phyloP scores from a whole-genome alignment of 1,140 invertebrate genomes.

The Eupristina koningsbergeri region DNA sequence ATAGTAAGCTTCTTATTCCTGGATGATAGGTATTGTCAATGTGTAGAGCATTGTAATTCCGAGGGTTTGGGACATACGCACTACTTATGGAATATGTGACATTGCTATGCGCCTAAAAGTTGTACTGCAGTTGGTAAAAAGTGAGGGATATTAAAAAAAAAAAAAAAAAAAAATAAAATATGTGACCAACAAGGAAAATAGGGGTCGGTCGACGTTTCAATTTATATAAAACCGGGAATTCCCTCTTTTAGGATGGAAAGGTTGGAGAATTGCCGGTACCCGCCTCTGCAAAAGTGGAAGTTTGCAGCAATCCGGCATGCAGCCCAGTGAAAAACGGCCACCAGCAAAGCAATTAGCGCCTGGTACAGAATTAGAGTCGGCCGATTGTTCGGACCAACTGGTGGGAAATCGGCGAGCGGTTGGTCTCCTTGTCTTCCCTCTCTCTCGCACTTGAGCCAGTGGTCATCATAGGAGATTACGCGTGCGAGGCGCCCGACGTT shows the following conservation, averaged over 20 bases:
- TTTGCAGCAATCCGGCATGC: background rate
- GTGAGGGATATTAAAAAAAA: too few species aligned
- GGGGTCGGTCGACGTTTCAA: background rate
- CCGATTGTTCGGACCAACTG: slow-evolving; percentile 4
- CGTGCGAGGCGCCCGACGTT: background rate
- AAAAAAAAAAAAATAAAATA: background rate
- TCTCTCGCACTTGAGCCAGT: background rate
- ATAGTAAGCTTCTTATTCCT: too few species aligned
- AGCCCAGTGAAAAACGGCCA: slow-evolving; percentile 31
- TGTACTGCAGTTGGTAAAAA: too few species aligned
- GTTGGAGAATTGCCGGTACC: background rate
- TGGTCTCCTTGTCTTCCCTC: background rate
- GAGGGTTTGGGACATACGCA: too few species aligned
- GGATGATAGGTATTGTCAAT: too few species aligned
- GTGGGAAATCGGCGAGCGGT: slow-evolving; percentile 15
- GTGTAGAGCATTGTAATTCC: too few species aligned
- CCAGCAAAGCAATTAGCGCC: slow-evolving; percentile 45
- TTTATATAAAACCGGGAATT: slow-evolving; percentile 14
- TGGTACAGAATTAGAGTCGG: background rate
- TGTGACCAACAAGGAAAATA: background rate
- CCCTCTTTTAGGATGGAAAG: too few species aligned
- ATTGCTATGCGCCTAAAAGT: background rate
- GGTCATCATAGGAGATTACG: background rate
- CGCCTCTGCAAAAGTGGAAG: background rate
- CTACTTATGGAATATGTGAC: background rate